Base-by-base conservation (phyloP, 2,888 invertebrate species). In the Meta bourneti region DNA sequence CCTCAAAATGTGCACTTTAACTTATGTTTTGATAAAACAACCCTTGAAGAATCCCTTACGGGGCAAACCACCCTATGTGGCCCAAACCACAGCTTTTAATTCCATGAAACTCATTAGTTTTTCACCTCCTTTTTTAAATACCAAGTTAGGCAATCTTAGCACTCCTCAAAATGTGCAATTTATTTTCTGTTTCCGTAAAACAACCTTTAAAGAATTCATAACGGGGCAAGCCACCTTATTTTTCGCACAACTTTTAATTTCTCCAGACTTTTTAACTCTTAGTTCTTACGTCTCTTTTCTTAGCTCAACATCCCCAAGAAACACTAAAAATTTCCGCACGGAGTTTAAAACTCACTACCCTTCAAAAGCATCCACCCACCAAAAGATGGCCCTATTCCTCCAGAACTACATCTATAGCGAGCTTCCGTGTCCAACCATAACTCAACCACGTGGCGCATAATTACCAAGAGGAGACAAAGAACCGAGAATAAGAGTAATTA, bases 401-500 rank as follows among this genome's bases (percentile, higher is more conserved):
- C 61, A 34, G 34, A 34, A 34, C 61, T 61, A 11, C 61, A 11
- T 9, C 6, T 9, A 61, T 16, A 11, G 16, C 61, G 61, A 61
- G 61, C 61, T 61, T 61, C 61, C 61, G 61, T 5, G 34, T 34
- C 34, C 34, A 48, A 52, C 51, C 52, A 72, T 83, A 83, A 19
- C 72, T 83, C 83, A 83, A 52, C 52, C 20, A 19, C 49, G 48
- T 49, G 16, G 52, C 7, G 72, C 72, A 72, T 83, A 83, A 83
- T 83, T 83, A 83, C 71, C 16, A 51, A 9, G 20, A 72, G 20
- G 51, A 83, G 72, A 83, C 83, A 83, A 82, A 83, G 83, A 20
- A 34, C 49, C 20, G 11, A 20, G 72, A 72, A 72, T 72, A 72
- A 20, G 20, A 20, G 72, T 72, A 83, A 83, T 83, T 83, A 83